Evolutionary conservation across 2,113 vertebrate species (phyloP).

Genomic region (Austrofundulus limnaeus): DNA sequence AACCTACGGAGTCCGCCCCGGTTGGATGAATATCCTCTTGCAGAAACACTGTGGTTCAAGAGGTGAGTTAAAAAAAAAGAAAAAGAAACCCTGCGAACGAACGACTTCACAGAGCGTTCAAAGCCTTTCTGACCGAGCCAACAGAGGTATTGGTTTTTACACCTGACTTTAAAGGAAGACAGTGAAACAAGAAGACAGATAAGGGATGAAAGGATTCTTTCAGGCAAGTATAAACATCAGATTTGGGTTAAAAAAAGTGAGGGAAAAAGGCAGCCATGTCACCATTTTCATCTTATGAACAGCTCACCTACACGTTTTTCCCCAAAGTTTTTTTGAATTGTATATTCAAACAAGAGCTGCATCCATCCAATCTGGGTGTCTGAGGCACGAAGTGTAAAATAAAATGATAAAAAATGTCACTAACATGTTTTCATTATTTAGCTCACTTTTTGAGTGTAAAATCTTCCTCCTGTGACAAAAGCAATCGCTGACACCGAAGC

Average conservation of each 20-base stretch:
- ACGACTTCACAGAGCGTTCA: constrained; percentile 9
- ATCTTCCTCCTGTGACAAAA: too few relatives aligned
- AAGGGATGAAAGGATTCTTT: neutral
- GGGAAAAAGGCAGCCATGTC: neutral
- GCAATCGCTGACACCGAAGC: too few relatives aligned
- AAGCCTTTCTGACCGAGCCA: constrained; percentile 12
- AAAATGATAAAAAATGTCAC: too few relatives aligned
- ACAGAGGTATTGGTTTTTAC: neutral
- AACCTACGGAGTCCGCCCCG: neutral
- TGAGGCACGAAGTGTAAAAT: too few relatives aligned
- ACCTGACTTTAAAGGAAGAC: constrained; percentile 10
- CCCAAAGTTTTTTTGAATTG: too few relatives aligned
- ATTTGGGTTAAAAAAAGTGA: neutral
- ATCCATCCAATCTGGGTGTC: too few relatives aligned
- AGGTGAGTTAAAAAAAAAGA: constrained; percentile 7
- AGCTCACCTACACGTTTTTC: too few relatives aligned
- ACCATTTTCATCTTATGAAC: neutral
- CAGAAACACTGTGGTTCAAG: neutral
- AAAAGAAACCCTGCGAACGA: too few relatives aligned
- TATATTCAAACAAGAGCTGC: too few relatives aligned
- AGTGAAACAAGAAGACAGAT: neutral
- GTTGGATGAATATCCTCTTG: constrained; percentile 6
- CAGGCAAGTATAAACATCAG: neutral
- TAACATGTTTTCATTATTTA: too few relatives aligned
- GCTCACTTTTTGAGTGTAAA: too few relatives aligned